A percentile compares a stretch with the other conserved stretches of the same genome.
phyloP scores from a whole-genome alignment of 2,888 invertebrate genomes.

The Lissocephala sabroskyi region DNA sequence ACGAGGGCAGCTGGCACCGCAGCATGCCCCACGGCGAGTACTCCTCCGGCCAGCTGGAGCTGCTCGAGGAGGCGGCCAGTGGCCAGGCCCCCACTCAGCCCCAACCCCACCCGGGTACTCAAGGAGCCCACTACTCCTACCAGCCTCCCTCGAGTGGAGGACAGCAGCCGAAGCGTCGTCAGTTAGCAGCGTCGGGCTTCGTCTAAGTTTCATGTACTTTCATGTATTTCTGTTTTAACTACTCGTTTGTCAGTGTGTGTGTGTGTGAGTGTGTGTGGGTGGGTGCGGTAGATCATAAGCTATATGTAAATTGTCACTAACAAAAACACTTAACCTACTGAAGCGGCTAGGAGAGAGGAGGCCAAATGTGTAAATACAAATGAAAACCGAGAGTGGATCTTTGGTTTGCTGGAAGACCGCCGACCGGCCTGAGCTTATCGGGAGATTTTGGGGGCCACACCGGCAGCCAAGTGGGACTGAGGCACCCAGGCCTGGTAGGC shows the following conservation, averaged over 20 bases:
- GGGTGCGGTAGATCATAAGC: slow-evolving; percentile 21
- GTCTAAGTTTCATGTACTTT: slow-evolving; percentile 17
- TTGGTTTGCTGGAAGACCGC: slow-evolving; percentile 39
- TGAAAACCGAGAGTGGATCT: slow-evolving; percentile 44
- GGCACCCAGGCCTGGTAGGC: slow-evolving; percentile 76
- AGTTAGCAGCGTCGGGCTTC: too few relatives aligned
- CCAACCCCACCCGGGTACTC: too few relatives aligned
- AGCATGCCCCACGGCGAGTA: slow-evolving; percentile 53
- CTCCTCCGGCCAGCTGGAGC: slow-evolving; percentile 20
- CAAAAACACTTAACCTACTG: slow-evolving; percentile 19
- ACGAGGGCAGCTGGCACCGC: slow-evolving; percentile 72
- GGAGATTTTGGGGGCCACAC: slow-evolving; percentile 21
- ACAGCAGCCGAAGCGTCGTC: not conserved
- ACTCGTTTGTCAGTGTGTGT: not conserved
- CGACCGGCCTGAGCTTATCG: slow-evolving; percentile 27
- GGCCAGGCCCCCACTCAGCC: slow-evolving; percentile 2
- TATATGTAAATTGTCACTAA: slow-evolving; percentile 24
- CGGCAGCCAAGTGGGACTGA: slow-evolving; percentile 22
- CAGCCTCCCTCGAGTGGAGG: slow-evolving; percentile 11
- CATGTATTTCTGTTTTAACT: slow-evolving; percentile 36
- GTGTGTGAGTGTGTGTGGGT: slow-evolving; percentile 3
- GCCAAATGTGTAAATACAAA: slow-evolving; percentile 47
- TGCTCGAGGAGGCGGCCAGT: not conserved
- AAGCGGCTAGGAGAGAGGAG: slow-evolving; percentile 15
- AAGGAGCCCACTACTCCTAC: slow-evolving; percentile 40